Base-by-base conservation (phyloP, 2,113 vertebrate genomes). In the Sinocyclocheilus grahami region DNA sequence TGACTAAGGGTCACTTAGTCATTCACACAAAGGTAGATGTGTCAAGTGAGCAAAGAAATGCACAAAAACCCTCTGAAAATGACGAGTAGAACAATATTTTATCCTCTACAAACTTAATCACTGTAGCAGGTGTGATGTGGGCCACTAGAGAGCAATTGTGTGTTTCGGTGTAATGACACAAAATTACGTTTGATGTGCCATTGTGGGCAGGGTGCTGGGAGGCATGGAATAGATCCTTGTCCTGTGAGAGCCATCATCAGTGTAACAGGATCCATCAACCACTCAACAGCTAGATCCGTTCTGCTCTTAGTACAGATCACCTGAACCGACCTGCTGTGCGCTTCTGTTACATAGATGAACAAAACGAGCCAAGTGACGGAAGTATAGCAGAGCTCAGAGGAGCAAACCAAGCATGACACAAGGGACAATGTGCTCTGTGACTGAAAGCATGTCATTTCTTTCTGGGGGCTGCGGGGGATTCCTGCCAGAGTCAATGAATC, bases 31-130 rank as follows among this genome's bases (percentile, higher is more conserved):
- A 37, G 67, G 30, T 8, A 76, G 30, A 72, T 67, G 24, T 16
- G 75, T 87, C 72, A 63, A 18, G 88, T 58, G 89, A 90, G 88
- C 86, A 60, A 42, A 69, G 12, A 79, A 83, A 62, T 37, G 20
- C 78, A 80, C 62, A 39, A 55, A 67, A 82, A 84, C 39, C 27
- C 60, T 72, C 18, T 78, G 18, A 72, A 74, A 48, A 6, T 39
- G 20, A 83, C 39, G 42, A 78, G 24, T 16, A 53, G 14, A 51
- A 46, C 27, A 77, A 72, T 39, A 69, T 69, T 80, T 24, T 24
- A 88, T 67, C 42, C 55, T 83, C 65, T 58, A 69, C 65, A 69
- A 58, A 60, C 33, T 72, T 76, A 58, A 81, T 85, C 24, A 77
- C 27, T 24, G 27, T 58, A 27, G 77, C 4, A 46, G 78, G 60